Percentiles rank a stretch among this genome's conserved stretches.
These are phyloP conservation scores for Tyria jacobaeae DNA, from an alignment of 2,888 invertebrate species.

Conservation along the genomic window DNA sequence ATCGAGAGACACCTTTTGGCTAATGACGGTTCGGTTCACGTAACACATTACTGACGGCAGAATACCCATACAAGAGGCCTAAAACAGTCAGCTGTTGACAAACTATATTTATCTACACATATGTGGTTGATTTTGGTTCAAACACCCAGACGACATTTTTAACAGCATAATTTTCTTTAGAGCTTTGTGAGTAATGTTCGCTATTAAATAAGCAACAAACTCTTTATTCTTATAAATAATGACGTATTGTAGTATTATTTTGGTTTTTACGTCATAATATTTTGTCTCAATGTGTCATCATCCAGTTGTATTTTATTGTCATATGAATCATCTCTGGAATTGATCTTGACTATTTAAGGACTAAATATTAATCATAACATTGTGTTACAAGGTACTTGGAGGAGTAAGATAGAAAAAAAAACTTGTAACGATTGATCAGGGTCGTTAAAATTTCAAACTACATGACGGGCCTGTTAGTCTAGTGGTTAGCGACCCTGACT, in stretches of 20 bases:
- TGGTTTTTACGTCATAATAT: not conserved
- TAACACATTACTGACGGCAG: not conserved
- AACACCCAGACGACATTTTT: constrained; percentile 28
- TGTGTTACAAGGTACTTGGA: too few relatives aligned
- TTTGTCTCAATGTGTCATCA: not conserved
- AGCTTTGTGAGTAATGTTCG: not conserved
- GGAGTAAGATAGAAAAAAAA: too few relatives aligned
- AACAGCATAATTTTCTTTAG: not conserved
- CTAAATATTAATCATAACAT: too few relatives aligned
- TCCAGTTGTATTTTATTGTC: too few relatives aligned
- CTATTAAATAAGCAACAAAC: too few relatives aligned
- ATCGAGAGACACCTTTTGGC: constrained; percentile 18
- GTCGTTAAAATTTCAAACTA: too few relatives aligned
- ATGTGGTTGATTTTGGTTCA: constrained; percentile 36
- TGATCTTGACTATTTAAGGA: too few relatives aligned
- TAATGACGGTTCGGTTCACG: constrained; percentile 4
- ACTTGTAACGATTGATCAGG: too few relatives aligned
- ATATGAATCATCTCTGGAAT: too few relatives aligned
- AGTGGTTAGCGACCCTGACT: too few relatives aligned
- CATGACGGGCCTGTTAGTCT: too few relatives aligned
- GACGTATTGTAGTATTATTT: not conserved
- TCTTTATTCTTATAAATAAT: not conserved
- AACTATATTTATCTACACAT: constrained; percentile 23
- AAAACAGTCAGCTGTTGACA: constrained; percentile 2
- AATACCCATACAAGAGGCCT: constrained; percentile 3